phyloP scores from a whole-genome alignment of 2,797 vertebrate species.

The Artibeus jamaicensis region DNA sequence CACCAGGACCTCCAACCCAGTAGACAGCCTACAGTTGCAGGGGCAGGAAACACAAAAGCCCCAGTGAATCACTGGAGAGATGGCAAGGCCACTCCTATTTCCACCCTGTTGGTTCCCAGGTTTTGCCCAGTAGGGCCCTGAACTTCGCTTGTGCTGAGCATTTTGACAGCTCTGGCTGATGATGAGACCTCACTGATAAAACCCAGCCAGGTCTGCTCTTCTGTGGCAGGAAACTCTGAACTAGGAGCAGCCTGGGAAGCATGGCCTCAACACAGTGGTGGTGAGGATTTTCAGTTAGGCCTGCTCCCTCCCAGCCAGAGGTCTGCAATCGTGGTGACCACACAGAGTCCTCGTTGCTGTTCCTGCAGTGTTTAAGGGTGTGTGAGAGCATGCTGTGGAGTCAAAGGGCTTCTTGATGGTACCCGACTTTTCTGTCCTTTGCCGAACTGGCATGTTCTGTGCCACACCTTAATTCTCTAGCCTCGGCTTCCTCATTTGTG shows the following conservation, averaged over 20 bases:
- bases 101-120: neutral
- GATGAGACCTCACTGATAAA: neutral
- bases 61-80: neutral
- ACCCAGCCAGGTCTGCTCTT: neutral
- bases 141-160: neutral
- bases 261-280: accelerated
- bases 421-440: neutral
- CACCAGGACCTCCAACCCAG: neutral
- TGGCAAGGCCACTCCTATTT: neutral
- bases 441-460: neutral
- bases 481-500: neutral
- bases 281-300: neutral
- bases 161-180: neutral
- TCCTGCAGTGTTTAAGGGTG: too few relatives aligned
- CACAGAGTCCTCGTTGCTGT: neutral
- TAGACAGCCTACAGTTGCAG: neutral
- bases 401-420: neutral
- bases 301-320: neutral
- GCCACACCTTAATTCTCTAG: neutral
- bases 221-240: accelerated
- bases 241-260: neutral
- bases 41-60: neutral
- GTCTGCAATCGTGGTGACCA: neutral
- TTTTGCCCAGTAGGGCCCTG: neutral
- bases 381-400: neutral